Conservation (phyloP, 1,140 invertebrate species). For the Wasmannia auropunctata region DNA sequence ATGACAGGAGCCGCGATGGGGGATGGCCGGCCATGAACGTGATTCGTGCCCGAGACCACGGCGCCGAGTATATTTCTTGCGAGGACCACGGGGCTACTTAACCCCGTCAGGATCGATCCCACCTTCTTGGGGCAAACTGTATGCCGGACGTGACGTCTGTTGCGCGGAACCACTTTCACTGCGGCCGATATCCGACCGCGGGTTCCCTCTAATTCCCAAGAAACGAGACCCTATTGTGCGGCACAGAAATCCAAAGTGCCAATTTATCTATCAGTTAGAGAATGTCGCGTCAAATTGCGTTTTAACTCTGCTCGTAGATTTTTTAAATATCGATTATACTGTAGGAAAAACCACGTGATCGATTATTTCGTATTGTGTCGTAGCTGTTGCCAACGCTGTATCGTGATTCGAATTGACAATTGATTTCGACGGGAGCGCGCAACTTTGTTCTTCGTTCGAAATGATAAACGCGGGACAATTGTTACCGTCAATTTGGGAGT, state of each 20-base stretch:
- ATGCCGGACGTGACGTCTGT: slow-evolving; percentile 69
- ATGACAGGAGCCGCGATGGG: slow-evolving; percentile 75
- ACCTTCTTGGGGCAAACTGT: slow-evolving; percentile 62
- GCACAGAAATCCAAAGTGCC: slow-evolving; percentile 12
- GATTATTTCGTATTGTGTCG: not conserved
- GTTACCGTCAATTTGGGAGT: not conserved
- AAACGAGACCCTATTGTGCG: not conserved
- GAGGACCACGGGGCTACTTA: slow-evolving; percentile 63
- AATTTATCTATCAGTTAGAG: not conserved
- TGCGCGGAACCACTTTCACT: slow-evolving; percentile 57
- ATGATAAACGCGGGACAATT: not conserved
- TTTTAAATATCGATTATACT: not conserved
- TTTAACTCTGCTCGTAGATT: not conserved
- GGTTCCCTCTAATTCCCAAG: not conserved
- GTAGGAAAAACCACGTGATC: not conserved
- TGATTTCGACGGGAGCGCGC: not conserved
- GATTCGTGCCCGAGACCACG: slow-evolving; percentile 72
- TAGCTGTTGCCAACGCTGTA: not conserved
- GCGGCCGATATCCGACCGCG: not conserved
- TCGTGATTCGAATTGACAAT: not conserved
- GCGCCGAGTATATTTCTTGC: slow-evolving; percentile 67
- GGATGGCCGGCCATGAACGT: slow-evolving; percentile 68
- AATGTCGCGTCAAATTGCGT: not conserved
- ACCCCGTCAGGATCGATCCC: slow-evolving; percentile 68
- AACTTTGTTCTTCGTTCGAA: slow-evolving; percentile 3